Evolutionary conservation across 1,140 invertebrate genomes (phyloP).

Genomic region (Papilio polytes): DNA sequence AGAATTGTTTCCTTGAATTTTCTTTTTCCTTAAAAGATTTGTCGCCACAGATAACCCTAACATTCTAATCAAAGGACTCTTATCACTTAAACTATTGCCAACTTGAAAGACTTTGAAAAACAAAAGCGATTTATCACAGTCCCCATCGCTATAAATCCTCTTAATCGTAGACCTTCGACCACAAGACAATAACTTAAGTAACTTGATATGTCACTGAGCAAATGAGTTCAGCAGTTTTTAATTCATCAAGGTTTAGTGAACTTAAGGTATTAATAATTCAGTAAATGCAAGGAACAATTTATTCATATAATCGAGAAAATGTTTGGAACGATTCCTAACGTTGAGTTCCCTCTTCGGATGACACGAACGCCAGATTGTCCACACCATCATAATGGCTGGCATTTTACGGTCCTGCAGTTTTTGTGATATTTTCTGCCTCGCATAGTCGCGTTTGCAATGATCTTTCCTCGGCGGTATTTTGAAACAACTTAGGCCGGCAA

Average conservation of each 20-base stretch:
- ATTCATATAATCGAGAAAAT: no score
- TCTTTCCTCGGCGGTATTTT: no score
- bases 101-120: background rate
- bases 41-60: background rate
- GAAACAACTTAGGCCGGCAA: no score
- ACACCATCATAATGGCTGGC: no score
- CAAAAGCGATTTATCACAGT: slow-evolving; percentile 14
- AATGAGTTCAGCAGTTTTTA: background rate
- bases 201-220: background rate
- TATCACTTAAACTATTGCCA: slow-evolving; percentile 11
- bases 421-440: no score
- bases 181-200: background rate
- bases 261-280: no score
- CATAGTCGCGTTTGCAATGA: no score
- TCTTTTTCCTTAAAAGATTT: background rate
- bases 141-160: background rate
- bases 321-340: no score
- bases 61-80: background rate
- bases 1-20: background rate
- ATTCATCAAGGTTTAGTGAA: background rate
- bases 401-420: no score
- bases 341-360: no score
- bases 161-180: slow-evolving; percentile 6
- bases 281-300: no score
- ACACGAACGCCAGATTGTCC: no score